A percentile compares a stretch with the other conserved stretches of the same genome.
These are phyloP conservation scores for Drosophila persimilis DNA, from an alignment of 1,140 invertebrate genomes.

Conservation along the genomic window DNA sequence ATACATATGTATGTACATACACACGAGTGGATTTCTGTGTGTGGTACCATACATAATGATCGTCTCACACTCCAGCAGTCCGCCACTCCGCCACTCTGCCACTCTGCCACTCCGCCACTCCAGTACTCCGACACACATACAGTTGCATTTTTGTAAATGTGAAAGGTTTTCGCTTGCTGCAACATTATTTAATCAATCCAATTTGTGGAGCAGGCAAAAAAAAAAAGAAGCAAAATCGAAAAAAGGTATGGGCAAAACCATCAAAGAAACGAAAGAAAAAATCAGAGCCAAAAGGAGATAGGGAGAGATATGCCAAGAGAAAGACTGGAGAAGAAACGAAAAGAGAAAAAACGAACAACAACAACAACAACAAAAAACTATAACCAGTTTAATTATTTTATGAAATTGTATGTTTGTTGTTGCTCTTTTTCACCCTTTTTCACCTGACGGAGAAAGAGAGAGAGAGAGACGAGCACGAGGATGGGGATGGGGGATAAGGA, in stretches of 20 bases:
- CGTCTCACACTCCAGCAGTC: neutral
- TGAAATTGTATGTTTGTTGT: slow-evolving; percentile 64
- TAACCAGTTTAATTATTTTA: slow-evolving; percentile 81
- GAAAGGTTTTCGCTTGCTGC: slow-evolving; percentile 81
- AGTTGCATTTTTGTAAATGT: slow-evolving; percentile 63
- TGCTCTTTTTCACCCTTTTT: slow-evolving; percentile 36
- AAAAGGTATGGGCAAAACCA: slow-evolving; percentile 61
- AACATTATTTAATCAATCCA: slow-evolving; percentile 81
- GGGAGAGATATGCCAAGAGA: slow-evolving; percentile 6
- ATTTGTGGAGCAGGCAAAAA: slow-evolving; percentile 77
- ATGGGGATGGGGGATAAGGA: too few relatives aligned
- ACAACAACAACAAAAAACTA: slow-evolving; percentile 50
- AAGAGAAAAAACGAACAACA: neutral
- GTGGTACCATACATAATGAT: slow-evolving; percentile 48
- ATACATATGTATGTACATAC: neutral
- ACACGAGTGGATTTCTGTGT: too few relatives aligned
- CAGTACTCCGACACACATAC: slow-evolving; percentile 21
- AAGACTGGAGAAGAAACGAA: slow-evolving; percentile 26
- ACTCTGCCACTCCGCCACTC: too few relatives aligned
- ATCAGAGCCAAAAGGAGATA: slow-evolving; percentile 25
- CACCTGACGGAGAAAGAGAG: slow-evolving; percentile 8
- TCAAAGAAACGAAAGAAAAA: slow-evolving; percentile 18
- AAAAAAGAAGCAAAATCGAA: slow-evolving; percentile 61
- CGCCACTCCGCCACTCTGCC: too few relatives aligned
- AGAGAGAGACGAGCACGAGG: neutral